A percentile compares a stretch with the other conserved stretches of the same genome.
Evolutionary conservation across 2,797 vertebrate species (phyloP).

Genomic region (Mionectes olivaceus): DNA sequence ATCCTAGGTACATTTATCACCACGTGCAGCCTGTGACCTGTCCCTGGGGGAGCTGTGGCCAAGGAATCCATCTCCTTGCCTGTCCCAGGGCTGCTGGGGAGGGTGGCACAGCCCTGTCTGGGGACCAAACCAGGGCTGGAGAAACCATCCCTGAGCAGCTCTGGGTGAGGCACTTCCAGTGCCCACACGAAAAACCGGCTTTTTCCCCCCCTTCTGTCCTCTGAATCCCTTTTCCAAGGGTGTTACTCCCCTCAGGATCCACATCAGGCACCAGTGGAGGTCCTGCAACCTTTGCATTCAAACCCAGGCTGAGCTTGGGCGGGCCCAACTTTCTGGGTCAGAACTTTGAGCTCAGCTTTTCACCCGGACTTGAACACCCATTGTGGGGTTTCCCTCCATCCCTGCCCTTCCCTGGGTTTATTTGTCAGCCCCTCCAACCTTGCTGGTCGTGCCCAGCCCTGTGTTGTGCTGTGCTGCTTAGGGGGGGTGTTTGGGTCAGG

Average conservation of each 20-base stretch:
- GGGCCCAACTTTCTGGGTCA: not conserved
- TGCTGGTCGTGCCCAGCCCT: not conserved
- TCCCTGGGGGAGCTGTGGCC: not conserved
- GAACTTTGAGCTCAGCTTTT: not conserved
- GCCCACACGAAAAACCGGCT: not conserved
- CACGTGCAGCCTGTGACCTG: not conserved
- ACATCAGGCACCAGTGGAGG: too few relatives aligned
- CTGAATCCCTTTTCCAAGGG: not conserved
- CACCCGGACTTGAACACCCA: accelerated
- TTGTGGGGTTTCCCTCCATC: not conserved
- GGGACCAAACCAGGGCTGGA: not conserved
- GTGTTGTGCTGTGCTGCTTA: not conserved
- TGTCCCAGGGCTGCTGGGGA: not conserved
- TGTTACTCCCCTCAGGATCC: not conserved
- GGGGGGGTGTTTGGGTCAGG: not conserved
- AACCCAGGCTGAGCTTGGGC: not conserved
- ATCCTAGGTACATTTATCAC: not conserved
- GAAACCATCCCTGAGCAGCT: not conserved
- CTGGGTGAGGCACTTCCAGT: not conserved
- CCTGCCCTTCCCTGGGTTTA: not conserved
- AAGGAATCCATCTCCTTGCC: not conserved
- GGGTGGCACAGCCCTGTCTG: not conserved
- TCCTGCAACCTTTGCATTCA: accelerated
- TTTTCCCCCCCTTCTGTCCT: not conserved
- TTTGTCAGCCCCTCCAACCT: not conserved